Percentiles rank a stretch among this genome's conserved stretches.
These are phyloP conservation scores for Junonia oenone DNA, from an alignment of 2,888 invertebrate genomes.

Conservation along the genomic window DNA sequence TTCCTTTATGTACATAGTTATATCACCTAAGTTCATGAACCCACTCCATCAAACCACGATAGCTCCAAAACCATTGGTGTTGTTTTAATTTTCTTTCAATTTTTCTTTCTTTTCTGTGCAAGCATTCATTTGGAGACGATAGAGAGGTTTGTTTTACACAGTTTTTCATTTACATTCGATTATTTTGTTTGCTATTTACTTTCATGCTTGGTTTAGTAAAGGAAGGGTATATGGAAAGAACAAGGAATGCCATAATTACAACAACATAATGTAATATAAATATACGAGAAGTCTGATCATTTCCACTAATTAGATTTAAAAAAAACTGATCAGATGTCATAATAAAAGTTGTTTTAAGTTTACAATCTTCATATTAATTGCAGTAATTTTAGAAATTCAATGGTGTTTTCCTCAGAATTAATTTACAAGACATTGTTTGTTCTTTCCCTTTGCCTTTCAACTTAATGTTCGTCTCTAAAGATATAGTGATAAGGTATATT, in stretches of 20 bases:
- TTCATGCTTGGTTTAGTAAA: conserved; percentile 36
- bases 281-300: no score
- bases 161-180: conserved; percentile 37
- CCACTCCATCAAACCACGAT: neutral
- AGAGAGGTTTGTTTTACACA: conserved; percentile 74
- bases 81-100: conserved; percentile 40
- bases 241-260: no score
- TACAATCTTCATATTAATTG: no score
- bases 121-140: conserved; percentile 81
- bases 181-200: conserved; percentile 35
- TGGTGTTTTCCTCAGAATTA: no score
- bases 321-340: no score
- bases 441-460: no score
- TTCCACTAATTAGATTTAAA: no score
- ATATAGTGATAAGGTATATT: conserved; percentile 26
- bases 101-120: conserved; percentile 60
- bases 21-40: neutral
- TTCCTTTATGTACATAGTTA: neutral
- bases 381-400: no score
- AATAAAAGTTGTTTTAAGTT: no score
- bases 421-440: no score
- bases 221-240: no score
- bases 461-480: neutral
- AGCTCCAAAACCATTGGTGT: conserved; percentile 18
- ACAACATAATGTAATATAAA: no score